phyloP scores from a whole-genome alignment of 2,888 invertebrate genomes.

The Spodoptera littoralis region DNA sequence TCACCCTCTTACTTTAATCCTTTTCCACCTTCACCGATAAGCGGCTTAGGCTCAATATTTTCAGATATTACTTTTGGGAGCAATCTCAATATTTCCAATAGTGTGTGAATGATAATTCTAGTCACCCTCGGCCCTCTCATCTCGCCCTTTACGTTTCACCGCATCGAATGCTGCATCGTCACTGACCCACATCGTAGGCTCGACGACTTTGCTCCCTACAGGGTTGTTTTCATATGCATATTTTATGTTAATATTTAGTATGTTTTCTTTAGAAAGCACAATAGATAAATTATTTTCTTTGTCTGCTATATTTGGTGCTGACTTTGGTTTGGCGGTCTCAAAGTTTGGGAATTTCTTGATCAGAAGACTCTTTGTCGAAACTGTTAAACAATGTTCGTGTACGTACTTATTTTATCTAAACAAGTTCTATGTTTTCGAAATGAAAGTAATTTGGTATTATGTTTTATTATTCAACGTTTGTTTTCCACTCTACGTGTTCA shows the following conservation, averaged over 20 bases:
- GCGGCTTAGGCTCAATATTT: slow-evolving; percentile 31
- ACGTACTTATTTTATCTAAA: neutral
- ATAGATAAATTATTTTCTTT: too few relatives aligned
- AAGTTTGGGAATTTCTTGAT: too few relatives aligned
- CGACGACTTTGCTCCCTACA: slow-evolving; percentile 65
- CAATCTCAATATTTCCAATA: slow-evolving; percentile 44
- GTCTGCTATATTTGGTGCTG: too few relatives aligned
- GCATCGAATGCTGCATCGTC: slow-evolving; percentile 72
- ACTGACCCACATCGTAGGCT: slow-evolving; percentile 79
- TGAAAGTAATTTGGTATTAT: neutral
- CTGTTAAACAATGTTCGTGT: neutral
- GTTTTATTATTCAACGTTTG: slow-evolving; percentile 1
- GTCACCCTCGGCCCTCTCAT: slow-evolving; percentile 70
- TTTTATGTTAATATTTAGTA: slow-evolving; percentile 14
- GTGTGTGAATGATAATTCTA: slow-evolving; percentile 43
- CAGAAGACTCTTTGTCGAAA: too few relatives aligned
- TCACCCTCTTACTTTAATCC: too few relatives aligned
- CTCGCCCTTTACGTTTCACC: slow-evolving; percentile 75
- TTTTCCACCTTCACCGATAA: slow-evolving; percentile 8
- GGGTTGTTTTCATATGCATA: slow-evolving; percentile 34
- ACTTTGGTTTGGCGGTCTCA: too few relatives aligned
- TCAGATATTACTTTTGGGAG: slow-evolving; percentile 11
- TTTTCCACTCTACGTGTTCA: slow-evolving; percentile 21
- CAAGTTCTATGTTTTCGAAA: neutral
- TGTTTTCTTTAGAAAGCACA: neutral